Evolutionary conservation across 2,113 vertebrate species (phyloP), one percentile per base, ranked within the genome.

Genomic region (Muscicapa adusta): DNA sequence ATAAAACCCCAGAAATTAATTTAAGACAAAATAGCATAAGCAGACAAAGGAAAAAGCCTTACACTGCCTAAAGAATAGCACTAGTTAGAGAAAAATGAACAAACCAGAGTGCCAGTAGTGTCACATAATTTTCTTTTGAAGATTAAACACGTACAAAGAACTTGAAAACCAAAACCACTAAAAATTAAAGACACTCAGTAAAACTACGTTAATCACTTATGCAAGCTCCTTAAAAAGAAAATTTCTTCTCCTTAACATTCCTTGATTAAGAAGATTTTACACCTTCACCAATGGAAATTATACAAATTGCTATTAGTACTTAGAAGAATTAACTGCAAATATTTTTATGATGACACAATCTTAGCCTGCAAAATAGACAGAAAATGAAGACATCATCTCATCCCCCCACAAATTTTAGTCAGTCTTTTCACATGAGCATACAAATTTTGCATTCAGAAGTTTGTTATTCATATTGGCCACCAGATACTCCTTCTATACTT

Each of bases 351-450:
- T 24, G 36, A 38, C 54, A 80, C 23, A 38, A 51, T 6, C 50
- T 91, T 77, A 89, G 28, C 23, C 58, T 67, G n/a, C 31, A 54
- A 53, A 68, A 58, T 1, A 66, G 33, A 51, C 45, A 70, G 73
- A 71, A 87, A 80, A 63, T n/a, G 18, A 76, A 68, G 8, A 33
- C 23, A 72, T 50, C 62, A 45, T 15, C 14, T 31, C 23, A 48
- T 14, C 8, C 28, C 31, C 0, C 0, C 28, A 45, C 26, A 51
- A 60, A 34, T 51, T 47, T 63, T 29, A 47, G 20, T 38, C 43
- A 24, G 20, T 50, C 56, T 74, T 57, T 28, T 58, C 53, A 26
- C 13, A 19, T 17, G 15, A 82, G 17, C 23, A 68, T 56, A 74
- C 8, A 31, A 8, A 25, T 57, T 60, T 65, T 65, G 45, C 36